Conservation (phyloP, 2,888 invertebrate species). For the Rotaria socialis region DNA sequence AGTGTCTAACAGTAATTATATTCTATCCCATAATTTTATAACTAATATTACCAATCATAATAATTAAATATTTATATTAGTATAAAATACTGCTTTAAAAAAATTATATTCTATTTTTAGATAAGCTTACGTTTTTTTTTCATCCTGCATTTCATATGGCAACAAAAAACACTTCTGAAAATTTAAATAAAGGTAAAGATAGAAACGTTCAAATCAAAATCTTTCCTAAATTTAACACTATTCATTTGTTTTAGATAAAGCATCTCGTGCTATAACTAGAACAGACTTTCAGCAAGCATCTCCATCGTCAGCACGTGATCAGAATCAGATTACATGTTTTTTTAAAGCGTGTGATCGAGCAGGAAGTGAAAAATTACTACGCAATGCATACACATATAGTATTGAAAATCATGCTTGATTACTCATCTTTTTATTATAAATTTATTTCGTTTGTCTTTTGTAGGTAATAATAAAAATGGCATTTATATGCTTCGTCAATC, state of each 20-base stretch:
- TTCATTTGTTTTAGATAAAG: not conserved
- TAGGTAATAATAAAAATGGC: slow-evolving; percentile 2
- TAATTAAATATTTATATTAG: too few relatives aligned
- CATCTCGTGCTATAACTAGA: not conserved
- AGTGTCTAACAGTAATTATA: too few relatives aligned
- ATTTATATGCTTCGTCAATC: not conserved
- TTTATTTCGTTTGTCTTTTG: not conserved
- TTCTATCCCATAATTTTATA: too few relatives aligned
- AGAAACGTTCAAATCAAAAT: too few relatives aligned
- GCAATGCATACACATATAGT: not conserved
- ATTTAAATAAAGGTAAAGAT: not conserved
- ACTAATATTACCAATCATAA: too few relatives aligned
- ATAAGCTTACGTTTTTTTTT: not conserved
- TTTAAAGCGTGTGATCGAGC: not conserved
- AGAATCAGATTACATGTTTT: not conserved
- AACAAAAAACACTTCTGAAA: not conserved
- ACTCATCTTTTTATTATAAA: not conserved
- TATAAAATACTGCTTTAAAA: not conserved
- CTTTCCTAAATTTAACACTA: too few relatives aligned
- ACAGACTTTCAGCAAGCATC: not conserved
- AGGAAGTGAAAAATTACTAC: slow-evolving; percentile 7
- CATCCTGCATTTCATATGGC: not conserved
- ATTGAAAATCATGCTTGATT: not conserved
- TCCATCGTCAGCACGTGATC: not conserved
- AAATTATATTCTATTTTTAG: not conserved